Base-by-base conservation (phyloP, 30 jellyfish, hydroid and myxozoan species). In the Hydra vulgaris region DNA sequence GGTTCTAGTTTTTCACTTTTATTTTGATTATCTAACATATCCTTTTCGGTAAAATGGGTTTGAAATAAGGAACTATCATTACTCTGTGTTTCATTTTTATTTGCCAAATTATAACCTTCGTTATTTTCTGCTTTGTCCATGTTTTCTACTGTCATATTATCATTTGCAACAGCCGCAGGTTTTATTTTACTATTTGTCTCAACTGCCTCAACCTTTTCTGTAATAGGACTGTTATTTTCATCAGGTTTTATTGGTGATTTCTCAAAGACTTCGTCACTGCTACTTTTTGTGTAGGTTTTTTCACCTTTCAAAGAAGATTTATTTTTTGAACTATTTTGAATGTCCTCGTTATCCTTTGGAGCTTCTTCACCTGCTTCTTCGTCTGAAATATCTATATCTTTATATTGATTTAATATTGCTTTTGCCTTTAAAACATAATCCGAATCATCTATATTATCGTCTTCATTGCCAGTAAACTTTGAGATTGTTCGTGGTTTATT, bases 381-480 rank as follows among this genome's bases (percentile, higher is more conserved):
- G 61, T n/a, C n/a, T n/a, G 61, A 40, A 40, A 40, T 40, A 5
- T 75, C 83, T 20, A 75, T 75, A 25, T 75, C 40, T 7, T 75
- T 75, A 23, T 75, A 75, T 17, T 54, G 69, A 25, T 75, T 75
- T 16, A 75, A 18, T 0, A 75, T 75, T 8, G 53, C 83, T 26
- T 75, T 72, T 1, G 83, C 83, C 25, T 25, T 75, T 0, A 8
- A 1, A 0, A 75, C 83, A 26, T 75, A 75, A 53, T 75, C 83
- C 1, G 74, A 25, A 75, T 75, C 83, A 23, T 75, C 83, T 26
- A 26, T 1, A 53, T 75, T 22, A 12, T 40, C 61, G 12, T 40
- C 61, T 40, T 40, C 61, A 25, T 75, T 26, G n/a, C 26, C 71
- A 71, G 77, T 23, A 26, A 25, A 75, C 56, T 75, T 75, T 26